A percentile compares a stretch with the other conserved stretches of the same genome.
phyloP scores from a whole-genome alignment of 2,888 invertebrate species.

The Dynastes grantii region DNA sequence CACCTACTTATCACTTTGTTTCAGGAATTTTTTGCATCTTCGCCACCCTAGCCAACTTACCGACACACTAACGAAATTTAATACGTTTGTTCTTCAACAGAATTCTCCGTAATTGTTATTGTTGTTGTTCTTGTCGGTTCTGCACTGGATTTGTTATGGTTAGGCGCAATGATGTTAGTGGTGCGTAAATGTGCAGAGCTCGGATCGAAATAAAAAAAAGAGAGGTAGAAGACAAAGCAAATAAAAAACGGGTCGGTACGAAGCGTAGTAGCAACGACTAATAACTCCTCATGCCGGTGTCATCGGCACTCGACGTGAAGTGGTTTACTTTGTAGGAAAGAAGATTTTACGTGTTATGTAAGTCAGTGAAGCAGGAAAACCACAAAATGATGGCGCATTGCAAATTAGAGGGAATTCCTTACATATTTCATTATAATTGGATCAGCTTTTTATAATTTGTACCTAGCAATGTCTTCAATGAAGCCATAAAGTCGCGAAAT shows the following conservation, averaged over 20 bases:
- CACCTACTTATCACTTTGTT: too few species aligned
- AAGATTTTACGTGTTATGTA: slow-evolving; percentile 17
- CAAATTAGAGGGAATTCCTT: too few species aligned
- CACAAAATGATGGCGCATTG: slow-evolving; percentile 6
- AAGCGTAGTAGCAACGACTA: neutral
- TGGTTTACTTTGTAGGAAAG: slow-evolving; percentile 11
- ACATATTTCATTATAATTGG: too few species aligned
- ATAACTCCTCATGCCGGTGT: slow-evolving; percentile 1
- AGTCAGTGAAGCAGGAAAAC: slow-evolving; percentile 10
- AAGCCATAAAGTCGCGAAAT: too few species aligned
- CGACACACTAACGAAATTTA: neutral
- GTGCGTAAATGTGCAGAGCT: slow-evolving; percentile 31
- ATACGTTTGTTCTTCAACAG: neutral
- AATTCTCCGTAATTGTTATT: slow-evolving; percentile 14
- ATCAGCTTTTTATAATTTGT: too few species aligned
- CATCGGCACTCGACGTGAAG: slow-evolving; percentile 7
- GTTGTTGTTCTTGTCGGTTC: slow-evolving; percentile 15
- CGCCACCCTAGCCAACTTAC: too few species aligned
- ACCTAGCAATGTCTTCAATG: too few species aligned
- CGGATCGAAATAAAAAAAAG: slow-evolving; percentile 10
- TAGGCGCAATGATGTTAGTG: slow-evolving; percentile 35
- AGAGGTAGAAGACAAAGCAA: neutral
- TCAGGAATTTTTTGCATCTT: too few species aligned
- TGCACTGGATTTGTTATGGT: slow-evolving; percentile 43
- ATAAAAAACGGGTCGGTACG: neutral